Evolutionary conservation across 2,797 vertebrate genomes (phyloP), one percentile per base, ranked within the genome.

Genomic region (Catostomus latipinnis): DNA sequence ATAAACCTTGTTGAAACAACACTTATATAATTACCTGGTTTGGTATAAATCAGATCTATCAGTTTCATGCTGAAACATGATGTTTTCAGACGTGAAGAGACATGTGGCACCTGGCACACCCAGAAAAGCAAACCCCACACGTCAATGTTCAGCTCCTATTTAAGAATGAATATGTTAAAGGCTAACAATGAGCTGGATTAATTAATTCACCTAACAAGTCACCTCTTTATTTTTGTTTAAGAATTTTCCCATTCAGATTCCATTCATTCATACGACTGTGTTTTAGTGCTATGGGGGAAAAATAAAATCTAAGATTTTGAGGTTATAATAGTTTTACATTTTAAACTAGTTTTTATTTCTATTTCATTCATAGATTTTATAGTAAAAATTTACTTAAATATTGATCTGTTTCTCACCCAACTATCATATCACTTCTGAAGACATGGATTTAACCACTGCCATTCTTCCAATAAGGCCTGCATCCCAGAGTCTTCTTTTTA

Each of bases 161-260:
- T 16, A 63, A 50, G 48, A 62, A 48, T 74, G 58, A 74, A 34
- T 22, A 9, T 60, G 22, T 57, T n/a, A 9, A 52, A 69, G 48
- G 4, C 18, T 69, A 6, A 68, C 66, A 68, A 49, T 11, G 45
- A 67, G 11, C 9, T 71, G 68, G 11, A 16, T 54, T 1, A 71
- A 56, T 10, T 34, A 14, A 60, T 60, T 8, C 16, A 16, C 57
- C 10, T 11, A 62, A 22, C 60, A 43, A 43, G 60, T 62, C 60
- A 43, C 22, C 6, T 62, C 10, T 11, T 62, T 18, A 62, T 22
- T 34, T 34, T 11, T 10, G 60, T 62, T 11, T 11, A 22, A 22
- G 22, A 22, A 62, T 62, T 62, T 34, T 10, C 60, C 10, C 10
- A 43, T 62, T 61, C 16, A 0, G 22, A 22, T 12, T 34, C 9